These are phyloP conservation scores for Callyntrura sp. DNA, from an alignment of 2,888 invertebrate species.

Conservation along the genomic window DNA sequence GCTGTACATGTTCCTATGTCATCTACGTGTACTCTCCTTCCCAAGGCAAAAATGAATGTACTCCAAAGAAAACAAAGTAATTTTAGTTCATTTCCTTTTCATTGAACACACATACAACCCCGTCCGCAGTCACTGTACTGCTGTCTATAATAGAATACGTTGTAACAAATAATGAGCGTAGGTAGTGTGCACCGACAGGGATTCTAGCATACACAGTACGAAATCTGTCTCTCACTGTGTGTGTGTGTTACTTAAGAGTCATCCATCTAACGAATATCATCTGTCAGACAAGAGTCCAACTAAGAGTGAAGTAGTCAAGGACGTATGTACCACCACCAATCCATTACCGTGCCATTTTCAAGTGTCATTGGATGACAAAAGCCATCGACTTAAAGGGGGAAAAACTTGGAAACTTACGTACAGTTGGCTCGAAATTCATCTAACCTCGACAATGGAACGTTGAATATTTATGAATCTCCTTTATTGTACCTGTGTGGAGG, in stretches of 20 bases:
- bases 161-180: background rate
- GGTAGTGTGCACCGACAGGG: background rate
- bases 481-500: no score
- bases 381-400: constrained; percentile 47
- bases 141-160: background rate
- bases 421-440: constrained; percentile 10
- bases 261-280: constrained; percentile 52
- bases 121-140: background rate
- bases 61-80: background rate
- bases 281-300: constrained; percentile 51
- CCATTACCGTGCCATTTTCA: constrained; percentile 71
- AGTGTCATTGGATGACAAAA: constrained; percentile 67
- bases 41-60: background rate
- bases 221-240: no score
- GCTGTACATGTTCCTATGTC: no score
- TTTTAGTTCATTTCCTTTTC: constrained; percentile 1
- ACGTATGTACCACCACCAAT: constrained; percentile 56
- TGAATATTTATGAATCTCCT: constrained; percentile 25
- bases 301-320: constrained; percentile 50
- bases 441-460: background rate
- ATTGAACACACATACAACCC: background rate
- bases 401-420: constrained; percentile 28
- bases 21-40: background rate
- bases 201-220: background rate
- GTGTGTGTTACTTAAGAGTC: constrained; percentile 32